Evolutionary conservation across 2,888 invertebrate species (phyloP), one percentile per base, ranked within the genome.

Genomic region (Microplitis manilae): DNA sequence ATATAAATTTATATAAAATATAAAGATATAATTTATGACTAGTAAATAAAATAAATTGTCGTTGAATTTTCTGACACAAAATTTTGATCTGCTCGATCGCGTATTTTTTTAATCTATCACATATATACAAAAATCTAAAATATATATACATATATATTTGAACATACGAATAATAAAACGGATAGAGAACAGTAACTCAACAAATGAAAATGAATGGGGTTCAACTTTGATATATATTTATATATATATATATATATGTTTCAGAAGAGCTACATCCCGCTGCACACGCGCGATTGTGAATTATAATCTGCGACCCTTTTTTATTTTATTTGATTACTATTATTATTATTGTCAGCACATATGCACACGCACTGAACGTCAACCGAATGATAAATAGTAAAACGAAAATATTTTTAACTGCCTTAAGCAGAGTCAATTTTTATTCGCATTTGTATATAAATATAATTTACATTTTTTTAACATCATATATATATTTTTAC

Each of bases 151-250:
- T 8, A 2, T 62, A 62, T 62, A 62, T n/a, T 62, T 17, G 1
- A n/a, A n/a, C n/a, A 8, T n/a, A 59, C 59, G n/a, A 8, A 59
- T 59, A 59, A 59, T 2, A 9, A 9, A 15, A 17, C 61, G n/a
- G 4, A 30, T 30, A n/a, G 62, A 15, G 62, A 62, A 62, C 17
- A 62, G 60, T 17, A 40, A 9, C 39, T 65, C 40, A 41, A 59
- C 65, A 74, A 73, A 77, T 38, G 70, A 70, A 65, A 77, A 77
- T 74, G 65, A 73, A 77, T 77, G 77, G 73, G 77, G 40, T 73
- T 77, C 65, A 70, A 77, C 77, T 41, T 74, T 77, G 73, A 77
- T 77, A 74, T 77, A 77, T 77, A 68, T 68, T 68, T 50, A 65
- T 30, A 30, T 4, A 30, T 30, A 30, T 2, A 30, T 4, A 30